Conservation (phyloP, 2,113 vertebrate genomes). For the Gallinago undulata region DNA sequence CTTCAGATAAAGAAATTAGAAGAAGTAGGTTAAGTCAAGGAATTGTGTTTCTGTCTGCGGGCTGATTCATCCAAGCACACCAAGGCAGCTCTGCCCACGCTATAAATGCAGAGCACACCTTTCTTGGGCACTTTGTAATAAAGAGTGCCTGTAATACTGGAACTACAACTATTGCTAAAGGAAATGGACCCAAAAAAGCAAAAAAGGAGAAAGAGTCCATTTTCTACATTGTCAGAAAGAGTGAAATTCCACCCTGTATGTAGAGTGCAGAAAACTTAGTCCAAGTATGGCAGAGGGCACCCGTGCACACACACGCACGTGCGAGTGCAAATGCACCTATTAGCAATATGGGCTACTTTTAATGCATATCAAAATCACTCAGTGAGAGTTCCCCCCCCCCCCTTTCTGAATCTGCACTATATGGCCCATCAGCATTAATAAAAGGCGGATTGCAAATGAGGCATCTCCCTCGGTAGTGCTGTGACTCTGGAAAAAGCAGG, state of each 20-base stretch:
- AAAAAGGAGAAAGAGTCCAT: not conserved
- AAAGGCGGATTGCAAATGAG: constrained; percentile 1
- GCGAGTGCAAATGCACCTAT: not conserved
- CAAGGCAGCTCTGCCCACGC: not conserved
- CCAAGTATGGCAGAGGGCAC: not conserved
- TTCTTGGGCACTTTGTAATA: too few species aligned
- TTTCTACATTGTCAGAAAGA: not conserved
- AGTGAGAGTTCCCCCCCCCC: not conserved
- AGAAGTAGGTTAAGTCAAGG: not conserved
- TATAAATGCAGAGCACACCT: not conserved
- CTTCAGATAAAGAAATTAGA: not conserved
- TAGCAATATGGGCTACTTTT: not conserved
- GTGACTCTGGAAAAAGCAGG: constrained; percentile 45
- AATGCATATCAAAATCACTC: not conserved
- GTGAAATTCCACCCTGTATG: not conserved
- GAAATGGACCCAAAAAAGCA: not conserved
- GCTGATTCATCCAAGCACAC: not conserved
- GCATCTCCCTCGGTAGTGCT: constrained; percentile 35
- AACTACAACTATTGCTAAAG: not conserved
- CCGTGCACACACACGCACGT: accelerated
- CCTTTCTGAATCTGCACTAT: not conserved
- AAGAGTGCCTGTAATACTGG: not conserved
- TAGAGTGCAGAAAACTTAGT: not conserved
- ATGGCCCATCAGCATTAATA: not conserved
- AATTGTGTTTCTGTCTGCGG: not conserved